Base-by-base conservation (phyloP, 1,140 invertebrate genomes). In the Macrocentrus cingulum region DNA sequence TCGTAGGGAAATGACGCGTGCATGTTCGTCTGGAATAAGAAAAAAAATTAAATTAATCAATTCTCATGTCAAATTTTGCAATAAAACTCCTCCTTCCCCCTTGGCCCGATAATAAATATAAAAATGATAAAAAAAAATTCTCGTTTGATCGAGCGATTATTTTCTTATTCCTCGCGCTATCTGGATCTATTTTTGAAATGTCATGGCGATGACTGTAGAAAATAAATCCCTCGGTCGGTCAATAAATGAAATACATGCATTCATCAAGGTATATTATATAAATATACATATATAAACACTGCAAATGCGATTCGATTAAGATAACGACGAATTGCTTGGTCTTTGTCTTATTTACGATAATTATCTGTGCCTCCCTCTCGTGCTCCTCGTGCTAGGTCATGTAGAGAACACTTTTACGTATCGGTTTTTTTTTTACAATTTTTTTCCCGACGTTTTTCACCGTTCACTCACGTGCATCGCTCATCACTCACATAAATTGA, bases 1-100 rank as follows among this genome's bases (percentile, higher is more conserved):
- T 83, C 82, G 67, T 83, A 83, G 18, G 82, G 80, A 70, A 83
- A 83, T 22, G 80, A 82, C 29, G 80, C 75, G 67, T 84, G 82
- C 82, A 84, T 84, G 58, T 83, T 83, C 51, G 80, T 77, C 82
- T 84, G 75, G 52, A 82, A 81, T 22, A 61, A 56, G 62, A 66
- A 66, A 32, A 54, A 59, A 56, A 57, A n/a, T n/a, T n/a, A n/a
- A n/a, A n/a, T n/a, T n/a, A n/a, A n/a, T n/a, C n/a, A n/a, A n/a
- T n/a, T n/a, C n/a, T n/a, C n/a, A n/a, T n/a, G n/a, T n/a, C n/a
- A n/a, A n/a, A n/a, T n/a, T n/a, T n/a, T n/a, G n/a, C n/a, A n/a
- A n/a, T n/a, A n/a, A n/a, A n/a, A n/a, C n/a, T n/a, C n/a, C n/a
- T n/a, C n/a, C n/a, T n/a, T n/a, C n/a, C n/a, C n/a, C n/a, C n/a